Base-by-base conservation (phyloP, 2,888 invertebrate genomes). In the Idaea straminata region DNA sequence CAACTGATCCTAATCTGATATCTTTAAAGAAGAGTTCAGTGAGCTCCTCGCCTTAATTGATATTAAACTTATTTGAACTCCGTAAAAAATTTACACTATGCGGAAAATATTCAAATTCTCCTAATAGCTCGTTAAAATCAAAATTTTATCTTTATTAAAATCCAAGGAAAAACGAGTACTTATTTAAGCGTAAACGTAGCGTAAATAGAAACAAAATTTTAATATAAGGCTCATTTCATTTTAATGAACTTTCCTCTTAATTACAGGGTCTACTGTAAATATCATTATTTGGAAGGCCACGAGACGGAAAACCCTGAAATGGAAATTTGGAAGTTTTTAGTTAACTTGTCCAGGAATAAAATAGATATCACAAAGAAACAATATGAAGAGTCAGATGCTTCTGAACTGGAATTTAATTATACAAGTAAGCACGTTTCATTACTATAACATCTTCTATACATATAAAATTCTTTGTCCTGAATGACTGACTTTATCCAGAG, bases 251-350 rank as follows among this genome's bases (percentile, higher is more conserved):
- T 34, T 16, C 25, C n/a, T 38, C 38, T 2, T 47, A 47, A 47
- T 66, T 79, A 15, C 82, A 96, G 96, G 96, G 96, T 97, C 0
- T 98, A 97, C 83, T 98, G 98, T 83, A 96, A 96, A 79, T 97
- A 96, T 81, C 97, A 97, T 82, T 97, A 97, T 79, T 88, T 96
- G 63, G 96, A 96, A 82, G 96, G 95, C 0, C 96, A 96, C 77
- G 95, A 96, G 78, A 96, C 96, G 67, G 88, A 93, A 7, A 94
- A 94, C n/a, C 94, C 96, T 0, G 97, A 98, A 85, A 93, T 94
- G 0, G 97, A 97, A 81, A 85, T 97, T 4, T 89, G 95, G 63
- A 95, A 96, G 75, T 98, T 98, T 80, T 88, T 98, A 65, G 93
- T 93, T 0, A 95, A 95, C 79, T 94, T 97, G 83, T 92, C 92